phyloP scores from a whole-genome alignment of 2,113 vertebrate genomes.

The Fulica atra region DNA sequence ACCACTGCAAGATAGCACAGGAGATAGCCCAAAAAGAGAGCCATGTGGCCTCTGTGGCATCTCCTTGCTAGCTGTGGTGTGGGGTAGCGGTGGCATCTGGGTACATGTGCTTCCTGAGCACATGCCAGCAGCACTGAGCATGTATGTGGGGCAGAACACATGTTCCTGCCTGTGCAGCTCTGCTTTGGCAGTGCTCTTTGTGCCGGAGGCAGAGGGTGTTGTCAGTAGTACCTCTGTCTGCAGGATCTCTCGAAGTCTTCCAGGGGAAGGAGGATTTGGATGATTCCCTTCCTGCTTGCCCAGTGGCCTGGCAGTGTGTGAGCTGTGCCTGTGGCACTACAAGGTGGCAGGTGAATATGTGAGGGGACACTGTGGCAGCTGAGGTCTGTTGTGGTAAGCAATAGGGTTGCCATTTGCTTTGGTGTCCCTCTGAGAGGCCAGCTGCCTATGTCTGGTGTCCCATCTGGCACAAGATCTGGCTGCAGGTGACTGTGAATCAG shows the following conservation, averaged over 20 bases:
- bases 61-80: not conserved
- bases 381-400: not conserved
- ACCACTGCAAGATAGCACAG: not conserved
- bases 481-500: not conserved
- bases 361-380: not conserved
- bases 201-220: not conserved
- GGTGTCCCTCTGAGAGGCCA: too few species aligned
- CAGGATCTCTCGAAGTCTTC: not conserved
- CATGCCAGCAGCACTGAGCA: not conserved
- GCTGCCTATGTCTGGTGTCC: not conserved
- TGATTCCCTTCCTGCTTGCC: not conserved
- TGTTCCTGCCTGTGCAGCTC: not conserved
- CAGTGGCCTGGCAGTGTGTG: not conserved
- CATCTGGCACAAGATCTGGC: not conserved
- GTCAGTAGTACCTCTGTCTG: not conserved
- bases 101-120: not conserved
- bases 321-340: not conserved
- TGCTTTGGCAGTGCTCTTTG: not conserved
- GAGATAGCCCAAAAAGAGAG: not conserved
- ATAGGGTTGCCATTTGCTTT: not conserved
- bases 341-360: not conserved
- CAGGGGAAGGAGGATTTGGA: not conserved
- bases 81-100: not conserved
- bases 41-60: not conserved
- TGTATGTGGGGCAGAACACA: not conserved